Evolutionary conservation across 2,797 vertebrate genomes (phyloP).

Genomic region (Anguilla marmorata): DNA sequence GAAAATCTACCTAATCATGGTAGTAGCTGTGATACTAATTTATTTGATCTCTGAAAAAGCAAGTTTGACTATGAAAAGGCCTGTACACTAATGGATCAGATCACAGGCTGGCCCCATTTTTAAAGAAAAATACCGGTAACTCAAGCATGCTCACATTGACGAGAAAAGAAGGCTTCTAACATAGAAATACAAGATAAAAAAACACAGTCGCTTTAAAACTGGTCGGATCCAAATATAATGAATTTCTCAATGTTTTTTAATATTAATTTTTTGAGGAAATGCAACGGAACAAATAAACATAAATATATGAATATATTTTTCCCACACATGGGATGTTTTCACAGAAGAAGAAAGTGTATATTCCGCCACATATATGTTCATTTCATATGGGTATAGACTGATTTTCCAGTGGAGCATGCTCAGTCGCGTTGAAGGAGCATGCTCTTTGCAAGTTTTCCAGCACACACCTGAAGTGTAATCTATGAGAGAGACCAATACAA

Average conservation of each 20-base stretch:
- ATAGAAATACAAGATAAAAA: constrained; percentile 37
- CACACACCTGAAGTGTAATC: constrained; percentile 39
- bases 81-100: constrained; percentile 50
- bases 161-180: constrained; percentile 36
- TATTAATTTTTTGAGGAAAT: constrained; percentile 8
- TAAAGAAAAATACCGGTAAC: constrained; percentile 45
- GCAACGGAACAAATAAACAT: constrained; percentile 20
- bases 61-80: constrained; percentile 53
- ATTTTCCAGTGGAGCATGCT: constrained; percentile 35
- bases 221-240: constrained; percentile 31
- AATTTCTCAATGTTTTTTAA: constrained; percentile 20
- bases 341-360: constrained; percentile 23
- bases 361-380: constrained; percentile 42
- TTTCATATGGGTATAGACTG: constrained; percentile 40
- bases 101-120: constrained; percentile 52
- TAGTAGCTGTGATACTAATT: constrained; percentile 45
- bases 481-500: constrained; percentile 37
- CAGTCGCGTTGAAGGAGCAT: constrained; percentile 33
- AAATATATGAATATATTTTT: constrained; percentile 22
- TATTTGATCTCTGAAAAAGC: constrained; percentile 54
- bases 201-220: constrained; percentile 55
- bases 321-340: constrained; percentile 21
- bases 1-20: constrained; percentile 55
- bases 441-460: constrained; percentile 37
- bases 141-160: constrained; percentile 28